A percentile compares a stretch with the other conserved stretches of the same genome.
phyloP scores from a whole-genome alignment of 2,888 invertebrate species.

The Lochmaea crataegi region DNA sequence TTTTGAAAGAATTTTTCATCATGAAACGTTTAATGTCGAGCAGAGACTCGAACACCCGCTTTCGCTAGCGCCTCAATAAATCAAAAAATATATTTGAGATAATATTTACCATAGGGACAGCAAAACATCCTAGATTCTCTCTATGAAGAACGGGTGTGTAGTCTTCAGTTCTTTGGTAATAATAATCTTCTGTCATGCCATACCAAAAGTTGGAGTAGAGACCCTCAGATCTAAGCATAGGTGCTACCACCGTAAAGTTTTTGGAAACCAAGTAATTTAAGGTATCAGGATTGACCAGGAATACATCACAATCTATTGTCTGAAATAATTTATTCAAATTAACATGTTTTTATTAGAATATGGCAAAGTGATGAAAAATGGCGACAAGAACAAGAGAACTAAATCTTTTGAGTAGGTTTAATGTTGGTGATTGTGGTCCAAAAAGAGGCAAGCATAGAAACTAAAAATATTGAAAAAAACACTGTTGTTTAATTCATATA shows the following conservation, averaged over 20 bases:
- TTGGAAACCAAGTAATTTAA: constrained; percentile 74
- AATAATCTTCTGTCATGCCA: constrained; percentile 87
- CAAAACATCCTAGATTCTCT: constrained; percentile 77
- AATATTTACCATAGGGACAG: constrained; percentile 80
- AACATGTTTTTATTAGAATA: neutral
- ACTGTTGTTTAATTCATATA: no score
- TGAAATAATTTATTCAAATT: constrained; percentile 61
- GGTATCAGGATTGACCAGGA: constrained; percentile 76
- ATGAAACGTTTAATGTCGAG: no score
- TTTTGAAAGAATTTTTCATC: no score
- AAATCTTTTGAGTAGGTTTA: no score
- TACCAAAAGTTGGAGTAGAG: constrained; percentile 97
- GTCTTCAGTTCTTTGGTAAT: constrained; percentile 85
- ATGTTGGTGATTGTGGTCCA: no score
- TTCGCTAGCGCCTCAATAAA: no score
- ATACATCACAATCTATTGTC: constrained; percentile 88
- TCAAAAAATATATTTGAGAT: neutral
- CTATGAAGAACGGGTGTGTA: constrained; percentile 84
- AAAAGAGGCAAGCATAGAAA: no score
- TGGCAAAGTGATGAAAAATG: no score
- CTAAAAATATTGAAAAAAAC: no score
- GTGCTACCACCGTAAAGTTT: constrained; percentile 77
- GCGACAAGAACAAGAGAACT: no score
- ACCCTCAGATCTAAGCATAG: constrained; percentile 88
- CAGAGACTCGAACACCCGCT: no score